Conservation (phyloP, 2,113 vertebrate genomes). For the human (Homo sapiens) region DNA sequence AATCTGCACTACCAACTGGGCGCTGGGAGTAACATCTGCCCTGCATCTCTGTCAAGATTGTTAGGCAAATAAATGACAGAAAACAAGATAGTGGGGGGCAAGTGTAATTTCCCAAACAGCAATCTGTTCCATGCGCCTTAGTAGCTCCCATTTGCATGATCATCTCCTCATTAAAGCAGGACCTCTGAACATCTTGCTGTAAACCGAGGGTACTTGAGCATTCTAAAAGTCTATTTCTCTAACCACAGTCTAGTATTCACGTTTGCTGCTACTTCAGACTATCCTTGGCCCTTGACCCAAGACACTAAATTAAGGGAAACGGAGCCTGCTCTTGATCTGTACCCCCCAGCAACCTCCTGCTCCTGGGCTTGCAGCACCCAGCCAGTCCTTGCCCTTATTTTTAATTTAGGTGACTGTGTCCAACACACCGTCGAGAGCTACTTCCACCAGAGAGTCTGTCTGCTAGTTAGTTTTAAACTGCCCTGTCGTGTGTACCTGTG, state of each 20-base stretch:
- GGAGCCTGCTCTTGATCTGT: neutral
- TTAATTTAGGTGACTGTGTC: neutral
- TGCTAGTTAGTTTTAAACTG: neutral
- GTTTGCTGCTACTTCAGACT: neutral
- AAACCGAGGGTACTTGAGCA: neutral
- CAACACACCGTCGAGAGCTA: neutral
- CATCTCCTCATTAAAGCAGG: neutral
- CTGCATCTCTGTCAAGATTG: neutral
- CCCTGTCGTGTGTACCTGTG: neutral
- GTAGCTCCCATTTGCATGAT: neutral
- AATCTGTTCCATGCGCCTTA: neutral
- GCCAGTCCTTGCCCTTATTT: neutral
- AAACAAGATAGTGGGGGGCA: conserved; percentile 33
- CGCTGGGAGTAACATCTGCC: conserved; percentile 23
- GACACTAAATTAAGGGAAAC: neutral
- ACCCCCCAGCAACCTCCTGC: neutral
- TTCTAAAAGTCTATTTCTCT: neutral
- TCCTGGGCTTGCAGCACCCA: neutral
- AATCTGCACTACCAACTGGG: neutral
- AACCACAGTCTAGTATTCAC: no score
- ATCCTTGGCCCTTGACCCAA: neutral
- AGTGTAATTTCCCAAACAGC: conserved; percentile 34
- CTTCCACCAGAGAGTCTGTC: neutral
- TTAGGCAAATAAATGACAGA: conserved; percentile 63
- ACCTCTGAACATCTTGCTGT: neutral